phyloP scores from a whole-genome alignment of 2,888 invertebrate species.

The Hermodice carunculata region DNA sequence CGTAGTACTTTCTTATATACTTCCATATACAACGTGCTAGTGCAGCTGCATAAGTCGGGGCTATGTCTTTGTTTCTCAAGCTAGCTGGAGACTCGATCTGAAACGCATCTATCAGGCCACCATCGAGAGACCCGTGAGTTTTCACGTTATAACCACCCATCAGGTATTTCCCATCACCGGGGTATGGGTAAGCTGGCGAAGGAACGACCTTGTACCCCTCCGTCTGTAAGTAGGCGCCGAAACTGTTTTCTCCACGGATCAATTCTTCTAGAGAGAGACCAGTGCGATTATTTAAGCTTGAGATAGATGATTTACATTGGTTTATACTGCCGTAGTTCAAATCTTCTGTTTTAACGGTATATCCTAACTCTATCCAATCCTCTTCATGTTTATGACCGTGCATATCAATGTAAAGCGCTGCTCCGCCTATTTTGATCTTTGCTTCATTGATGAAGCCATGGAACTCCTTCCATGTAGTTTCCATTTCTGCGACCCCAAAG shows the following conservation, averaged over 20 bases:
- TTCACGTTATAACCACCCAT: slow-evolving; percentile 40
- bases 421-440: slow-evolving; percentile 20
- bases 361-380: slow-evolving; percentile 38
- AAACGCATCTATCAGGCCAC: slow-evolving; percentile 37
- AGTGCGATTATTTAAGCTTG: slow-evolving; percentile 1
- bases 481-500: slow-evolving; percentile 24
- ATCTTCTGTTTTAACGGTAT: slow-evolving; percentile 15
- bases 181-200: slow-evolving; percentile 32
- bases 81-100: slow-evolving; percentile 28
- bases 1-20: not conserved
- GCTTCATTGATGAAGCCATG: slow-evolving; percentile 38
- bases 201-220: slow-evolving; percentile 41
- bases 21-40: not conserved
- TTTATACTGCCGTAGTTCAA: slow-evolving; percentile 17
- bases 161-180: slow-evolving; percentile 29
- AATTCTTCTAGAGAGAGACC: slow-evolving; percentile 11
- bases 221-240: slow-evolving; percentile 31
- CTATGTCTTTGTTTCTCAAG: slow-evolving; percentile 6
- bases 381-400: slow-evolving; percentile 41
- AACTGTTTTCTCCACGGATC: slow-evolving; percentile 31
- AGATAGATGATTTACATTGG: slow-evolving; percentile 21
- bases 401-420: slow-evolving; percentile 39
- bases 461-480: slow-evolving; percentile 35
- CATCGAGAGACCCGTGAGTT: slow-evolving; percentile 33
- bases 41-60: not conserved